A percentile compares a stretch with the other conserved stretches of the same genome.
Conservation (phyloP, 2,113 vertebrate genomes). For the Sceloporus undulatus region DNA sequence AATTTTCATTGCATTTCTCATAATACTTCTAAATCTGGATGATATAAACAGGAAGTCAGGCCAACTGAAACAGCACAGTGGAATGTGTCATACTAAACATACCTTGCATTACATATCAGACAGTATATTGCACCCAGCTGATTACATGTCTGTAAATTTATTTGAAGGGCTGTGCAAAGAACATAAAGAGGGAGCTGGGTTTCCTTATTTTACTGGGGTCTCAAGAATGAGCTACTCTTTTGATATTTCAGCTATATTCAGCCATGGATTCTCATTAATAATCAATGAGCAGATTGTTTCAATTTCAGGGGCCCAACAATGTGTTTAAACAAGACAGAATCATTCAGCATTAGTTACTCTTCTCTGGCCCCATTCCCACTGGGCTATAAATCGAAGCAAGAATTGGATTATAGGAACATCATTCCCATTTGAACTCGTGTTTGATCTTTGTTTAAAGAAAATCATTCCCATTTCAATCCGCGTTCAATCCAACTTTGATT, state of each 20-base stretch:
- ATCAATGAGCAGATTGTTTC: constrained; percentile 60
- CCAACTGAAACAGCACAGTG: constrained; percentile 55
- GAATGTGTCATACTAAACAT: constrained; percentile 61
- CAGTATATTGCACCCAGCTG: constrained; percentile 58
- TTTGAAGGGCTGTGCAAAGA: constrained; percentile 58
- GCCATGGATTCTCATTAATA: constrained; percentile 62
- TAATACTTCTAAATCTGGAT: constrained; percentile 54
- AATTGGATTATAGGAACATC: no score
- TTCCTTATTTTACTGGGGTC: constrained; percentile 57
- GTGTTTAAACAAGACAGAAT: constrained; percentile 32
- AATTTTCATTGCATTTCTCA: no score
- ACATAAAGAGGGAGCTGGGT: constrained; percentile 49
- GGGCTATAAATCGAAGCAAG: no score
- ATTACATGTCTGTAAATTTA: constrained; percentile 58
- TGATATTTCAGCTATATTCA: constrained; percentile 61
- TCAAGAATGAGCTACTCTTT: constrained; percentile 49
- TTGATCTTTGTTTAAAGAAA: no score
- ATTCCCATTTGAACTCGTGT: no score
- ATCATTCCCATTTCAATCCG: no score
- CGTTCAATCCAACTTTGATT: no score
- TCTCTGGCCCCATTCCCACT: neutral
- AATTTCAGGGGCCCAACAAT: constrained; percentile 48
- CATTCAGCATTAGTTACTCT: constrained; percentile 36
- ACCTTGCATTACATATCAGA: constrained; percentile 62
- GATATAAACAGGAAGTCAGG: constrained; percentile 60